Base-by-base conservation (phyloP, 2,113 vertebrate genomes). In the Tenrec ecaudatus region DNA sequence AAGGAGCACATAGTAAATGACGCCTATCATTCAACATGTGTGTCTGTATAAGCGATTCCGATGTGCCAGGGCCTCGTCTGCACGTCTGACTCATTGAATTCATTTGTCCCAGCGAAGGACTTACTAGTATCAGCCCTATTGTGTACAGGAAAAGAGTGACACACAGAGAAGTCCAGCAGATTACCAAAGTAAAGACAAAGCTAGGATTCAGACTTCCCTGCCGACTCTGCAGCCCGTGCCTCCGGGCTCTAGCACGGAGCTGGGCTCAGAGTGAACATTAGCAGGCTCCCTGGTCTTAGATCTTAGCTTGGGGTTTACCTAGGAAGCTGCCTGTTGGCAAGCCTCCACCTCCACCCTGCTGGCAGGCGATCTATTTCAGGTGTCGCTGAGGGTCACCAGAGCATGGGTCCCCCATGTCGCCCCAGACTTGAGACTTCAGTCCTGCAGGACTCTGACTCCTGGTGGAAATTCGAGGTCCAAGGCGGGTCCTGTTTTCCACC, bases 401-500 rank as follows among this genome's bases (percentile, higher is more conserved):
- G 53, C 23, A 11, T 36, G 22, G 43, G 69, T 11, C 86, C n/a
- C 80, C 53, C 57, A 1, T 23, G 22, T 20, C 0, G 17, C 58
- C 62, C 82, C 36, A 33, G 68, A 57, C 88, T 68, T 77, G 82
- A 10, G 20, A 5, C 40, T 75, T 86, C 9, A 7, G n/a, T 31
- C 43, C 64, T 47, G 75, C 66, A 66, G 76, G 85, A 4, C 5
- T 0, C 27, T 57, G 89, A 53, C n/a, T 47, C n/a, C 31, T n/a
- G 36, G 38, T 79, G 69, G 82, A 75, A 80, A 66, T 3, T 9
- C n/a, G 81, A 90, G 81, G 78, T 84, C 66, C 20, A 11, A 19
- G 11, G 76, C 79, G 0, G 1, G 69, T 27, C 76, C 82, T 93
- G 83, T 95, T 92, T 92, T 77, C 89, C 12, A 25, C 80, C 82